Evolutionary conservation across 2,888 invertebrate genomes (phyloP).

Genomic region (Acleris cristana): DNA sequence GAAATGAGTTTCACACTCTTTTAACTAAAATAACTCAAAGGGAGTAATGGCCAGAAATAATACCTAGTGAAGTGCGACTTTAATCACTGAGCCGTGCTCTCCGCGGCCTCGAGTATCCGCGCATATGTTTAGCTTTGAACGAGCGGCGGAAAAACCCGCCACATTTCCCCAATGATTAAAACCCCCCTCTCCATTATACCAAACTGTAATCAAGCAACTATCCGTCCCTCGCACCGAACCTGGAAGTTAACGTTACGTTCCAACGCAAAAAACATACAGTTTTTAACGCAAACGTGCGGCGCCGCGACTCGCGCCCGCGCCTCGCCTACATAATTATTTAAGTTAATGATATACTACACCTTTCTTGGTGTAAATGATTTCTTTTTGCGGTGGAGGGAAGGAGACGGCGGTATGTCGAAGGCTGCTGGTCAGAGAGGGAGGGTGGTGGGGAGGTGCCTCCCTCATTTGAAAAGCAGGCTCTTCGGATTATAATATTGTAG

Average conservation of each 20-base stretch:
- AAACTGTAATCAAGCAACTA: slow-evolving; percentile 76
- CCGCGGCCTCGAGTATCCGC: slow-evolving; percentile 23
- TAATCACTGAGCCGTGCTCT: too few relatives aligned
- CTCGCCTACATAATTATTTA: slow-evolving; percentile 77
- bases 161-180: slow-evolving; percentile 81
- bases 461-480: slow-evolving; percentile 50
- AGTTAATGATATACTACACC: slow-evolving; percentile 81
- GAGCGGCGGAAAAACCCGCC: slow-evolving; percentile 39
- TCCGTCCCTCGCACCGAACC: slow-evolving; percentile 48
- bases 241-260: slow-evolving; percentile 47
- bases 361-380: slow-evolving; percentile 73
- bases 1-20: slow-evolving; percentile 13
- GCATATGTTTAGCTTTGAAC: slow-evolving; percentile 36
- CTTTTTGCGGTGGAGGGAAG: slow-evolving; percentile 58
- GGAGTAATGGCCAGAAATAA: slow-evolving; percentile 23
- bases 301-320: slow-evolving; percentile 39
- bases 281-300: slow-evolving; percentile 47
- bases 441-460: slow-evolving; percentile 60
- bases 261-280: not conserved
- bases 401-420: slow-evolving; percentile 42
- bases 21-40: slow-evolving; percentile 28
- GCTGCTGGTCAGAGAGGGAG: slow-evolving; percentile 47
- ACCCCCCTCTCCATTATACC: slow-evolving; percentile 72
- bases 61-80: slow-evolving; percentile 20
- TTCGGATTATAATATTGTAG: slow-evolving; percentile 59